Evolutionary conservation across 2,888 invertebrate genomes (phyloP), one percentile per base, ranked within the genome.

Genomic region (Adelphocoris suturalis): DNA sequence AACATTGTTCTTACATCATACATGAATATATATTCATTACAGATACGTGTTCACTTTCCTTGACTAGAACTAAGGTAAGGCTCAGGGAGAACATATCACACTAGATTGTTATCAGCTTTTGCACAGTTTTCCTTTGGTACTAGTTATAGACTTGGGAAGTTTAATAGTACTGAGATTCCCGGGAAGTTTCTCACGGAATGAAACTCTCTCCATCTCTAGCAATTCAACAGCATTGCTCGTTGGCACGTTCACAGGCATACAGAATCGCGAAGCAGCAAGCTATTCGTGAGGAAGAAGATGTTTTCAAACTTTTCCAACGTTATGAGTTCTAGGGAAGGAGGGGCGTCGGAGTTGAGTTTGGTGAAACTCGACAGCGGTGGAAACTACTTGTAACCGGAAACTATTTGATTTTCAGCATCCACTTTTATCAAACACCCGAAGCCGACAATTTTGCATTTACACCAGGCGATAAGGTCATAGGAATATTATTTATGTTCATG

Each of bases 271-370:
- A 57, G n/a, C 57, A n/a, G 57, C 57, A 57, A 7, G 14, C 16
- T 57, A 57, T 57, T 16, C n/a, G 57, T 57, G 57, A n/a, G 57
- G 57, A n/a, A n/a, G 57, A n/a, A 5, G 57, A 57, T 57, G 57
- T 57, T 57, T n/a, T 57, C 57, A 16, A 37, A 57, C 57, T 57
- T 57, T 57, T 57, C 57, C 57, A 57, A n/a, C n/a, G 16, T 57
- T 57, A n/a, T 57, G 57, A 57, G 57, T 57, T 16, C 57, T 7
- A 2, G 19, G 57, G 7, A 57, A 16, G 16, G 57, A 13, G 0
- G 0, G 7, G 19, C 11, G 7, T 7, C 16, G 57, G 5, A 16
- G 57, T 2, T 7, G 57, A 57, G 57, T n/a, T 57, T n/a, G 57
- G 14, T 57, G n/a, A n/a, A 57, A 57, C 57, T 57, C 16, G 57